Percentiles rank a stretch among this genome's conserved stretches.
Evolutionary conservation across 2,888 invertebrate genomes (phyloP).

Genomic region (Agrotis ipsilon): DNA sequence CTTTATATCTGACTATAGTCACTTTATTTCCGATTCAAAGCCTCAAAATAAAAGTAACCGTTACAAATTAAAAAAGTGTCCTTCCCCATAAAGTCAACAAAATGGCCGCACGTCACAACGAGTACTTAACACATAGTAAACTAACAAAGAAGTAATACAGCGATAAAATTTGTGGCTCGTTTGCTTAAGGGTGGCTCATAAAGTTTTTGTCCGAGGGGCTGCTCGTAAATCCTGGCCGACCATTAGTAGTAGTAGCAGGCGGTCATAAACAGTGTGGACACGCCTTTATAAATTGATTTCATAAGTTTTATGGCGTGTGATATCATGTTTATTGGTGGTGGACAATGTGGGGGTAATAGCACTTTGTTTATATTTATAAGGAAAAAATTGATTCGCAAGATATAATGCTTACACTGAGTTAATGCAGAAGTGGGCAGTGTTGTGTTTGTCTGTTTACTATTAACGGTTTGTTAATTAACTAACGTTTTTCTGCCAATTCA

Average conservation of each 20-base stretch:
- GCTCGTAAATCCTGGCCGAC: conserved; percentile 57
- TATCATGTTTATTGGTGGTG: conserved; percentile 40
- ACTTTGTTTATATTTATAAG: conserved; percentile 30
- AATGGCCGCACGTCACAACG: conserved; percentile 37
- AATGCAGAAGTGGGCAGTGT: neutral
- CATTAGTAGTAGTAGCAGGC: conserved; percentile 60
- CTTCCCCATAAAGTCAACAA: conserved; percentile 23
- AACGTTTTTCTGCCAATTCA: too few species aligned
- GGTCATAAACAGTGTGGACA: conserved; percentile 62
- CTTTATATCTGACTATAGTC: neutral
- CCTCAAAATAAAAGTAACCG: neutral
- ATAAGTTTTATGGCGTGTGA: conserved; percentile 54
- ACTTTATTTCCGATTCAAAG: neutral
- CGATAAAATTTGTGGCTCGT: conserved; percentile 67
- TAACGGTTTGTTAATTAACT: neutral
- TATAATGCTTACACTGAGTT: neutral
- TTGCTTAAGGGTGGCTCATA: conserved; percentile 63
- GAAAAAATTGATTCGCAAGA: neutral
- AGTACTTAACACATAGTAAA: conserved; percentile 58
- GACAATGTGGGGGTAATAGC: conserved; percentile 33
- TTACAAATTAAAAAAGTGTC: conserved; percentile 16
- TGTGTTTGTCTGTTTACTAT: neutral
- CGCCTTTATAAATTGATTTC: conserved; percentile 63
- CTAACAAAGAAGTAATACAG: conserved; percentile 60
- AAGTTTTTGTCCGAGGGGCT: conserved; percentile 64